Percentiles rank a stretch among this genome's conserved stretches.
Conservation (phyloP, 1,140 invertebrate species). For the Drosophila chauvacae region DNA sequence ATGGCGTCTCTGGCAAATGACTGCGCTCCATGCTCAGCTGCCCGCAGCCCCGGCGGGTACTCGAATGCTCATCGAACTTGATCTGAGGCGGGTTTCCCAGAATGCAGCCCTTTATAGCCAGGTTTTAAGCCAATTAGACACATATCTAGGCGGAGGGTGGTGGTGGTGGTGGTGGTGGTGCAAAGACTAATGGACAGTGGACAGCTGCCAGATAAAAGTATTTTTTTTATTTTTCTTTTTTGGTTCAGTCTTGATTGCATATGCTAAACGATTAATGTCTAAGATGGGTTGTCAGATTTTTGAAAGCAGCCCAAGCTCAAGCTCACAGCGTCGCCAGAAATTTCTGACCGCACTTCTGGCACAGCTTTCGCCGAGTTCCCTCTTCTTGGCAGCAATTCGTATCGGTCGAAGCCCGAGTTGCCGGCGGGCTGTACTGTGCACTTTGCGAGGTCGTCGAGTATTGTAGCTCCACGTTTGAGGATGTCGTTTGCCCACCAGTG, state of each 20-base stretch:
- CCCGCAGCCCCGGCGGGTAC: slow-evolving; percentile 16
- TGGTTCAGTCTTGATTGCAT: background rate
- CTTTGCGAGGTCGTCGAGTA: background rate
- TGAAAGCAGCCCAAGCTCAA: background rate
- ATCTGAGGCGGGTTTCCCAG: slow-evolving; percentile 9
- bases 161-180: background rate
- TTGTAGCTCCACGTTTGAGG: background rate
- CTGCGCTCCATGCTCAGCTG: slow-evolving; percentile 64
- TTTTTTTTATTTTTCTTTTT: slow-evolving; percentile 8
- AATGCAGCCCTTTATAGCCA: slow-evolving; percentile 45
- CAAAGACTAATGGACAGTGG: slow-evolving; percentile 5
- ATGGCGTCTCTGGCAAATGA: slow-evolving; percentile 42
- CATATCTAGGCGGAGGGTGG: background rate
- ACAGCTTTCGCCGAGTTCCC: slow-evolving; percentile 33
- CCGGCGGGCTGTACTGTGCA: background rate
- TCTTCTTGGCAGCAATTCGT: background rate
- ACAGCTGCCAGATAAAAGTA: slow-evolving; percentile 54
- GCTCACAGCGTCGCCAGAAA: slow-evolving; percentile 45
- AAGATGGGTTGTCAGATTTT: background rate
- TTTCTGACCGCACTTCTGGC: slow-evolving; percentile 56
- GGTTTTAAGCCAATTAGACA: slow-evolving; percentile 60
- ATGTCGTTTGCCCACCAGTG: background rate
- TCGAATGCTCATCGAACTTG: slow-evolving; percentile 37
- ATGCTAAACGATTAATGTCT: background rate
- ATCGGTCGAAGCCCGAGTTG: background rate